A percentile compares a stretch with the other conserved stretches of the same genome.
Evolutionary conservation across 2,888 invertebrate genomes (phyloP).

Genomic region (Trichopria drosophilae): DNA sequence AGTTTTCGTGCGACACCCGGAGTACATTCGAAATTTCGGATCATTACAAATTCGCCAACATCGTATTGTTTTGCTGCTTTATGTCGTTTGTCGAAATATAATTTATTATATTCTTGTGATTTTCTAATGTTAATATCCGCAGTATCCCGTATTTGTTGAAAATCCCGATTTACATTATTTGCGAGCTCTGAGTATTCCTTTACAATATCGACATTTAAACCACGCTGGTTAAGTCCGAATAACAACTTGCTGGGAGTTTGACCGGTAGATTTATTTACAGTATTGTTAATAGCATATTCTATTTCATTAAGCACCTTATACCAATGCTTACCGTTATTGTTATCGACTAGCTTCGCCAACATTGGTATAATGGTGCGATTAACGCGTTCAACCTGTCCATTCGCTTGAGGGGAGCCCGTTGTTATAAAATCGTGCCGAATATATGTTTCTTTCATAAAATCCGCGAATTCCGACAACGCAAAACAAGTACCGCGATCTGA

Average conservation of each 20-base stretch:
- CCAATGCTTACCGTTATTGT: conserved; percentile 29
- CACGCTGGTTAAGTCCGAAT: conserved; percentile 43
- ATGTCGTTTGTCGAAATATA: conserved; percentile 30
- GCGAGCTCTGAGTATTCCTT: conserved; percentile 31
- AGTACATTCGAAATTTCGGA: conserved; percentile 21
- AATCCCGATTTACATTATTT: conserved; percentile 30
- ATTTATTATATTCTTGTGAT: conserved; percentile 41
- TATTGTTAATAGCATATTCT: conserved; percentile 35
- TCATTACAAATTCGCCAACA: conserved; percentile 28
- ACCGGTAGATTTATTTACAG: conserved; percentile 38
- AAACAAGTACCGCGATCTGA: conserved; percentile 36
- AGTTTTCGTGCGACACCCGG: conserved; percentile 23
- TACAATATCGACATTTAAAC: conserved; percentile 30
- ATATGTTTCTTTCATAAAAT: conserved; percentile 27
- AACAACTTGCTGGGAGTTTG: conserved; percentile 42
- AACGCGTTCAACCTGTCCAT: conserved; percentile 37
- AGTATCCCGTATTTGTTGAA: conserved; percentile 27
- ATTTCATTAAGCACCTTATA: conserved; percentile 28
- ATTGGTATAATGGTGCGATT: conserved; percentile 32
- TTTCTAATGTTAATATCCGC: conserved; percentile 31
- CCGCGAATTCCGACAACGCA: conserved; percentile 33
- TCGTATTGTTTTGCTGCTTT: conserved; percentile 24
- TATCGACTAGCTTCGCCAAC: conserved; percentile 26
- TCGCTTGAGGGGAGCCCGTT: conserved; percentile 37
- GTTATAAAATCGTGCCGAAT: conserved; percentile 33